These are phyloP conservation scores for Monomorium pharaonis DNA, from an alignment of 1,140 invertebrate species.

Conservation along the genomic window DNA sequence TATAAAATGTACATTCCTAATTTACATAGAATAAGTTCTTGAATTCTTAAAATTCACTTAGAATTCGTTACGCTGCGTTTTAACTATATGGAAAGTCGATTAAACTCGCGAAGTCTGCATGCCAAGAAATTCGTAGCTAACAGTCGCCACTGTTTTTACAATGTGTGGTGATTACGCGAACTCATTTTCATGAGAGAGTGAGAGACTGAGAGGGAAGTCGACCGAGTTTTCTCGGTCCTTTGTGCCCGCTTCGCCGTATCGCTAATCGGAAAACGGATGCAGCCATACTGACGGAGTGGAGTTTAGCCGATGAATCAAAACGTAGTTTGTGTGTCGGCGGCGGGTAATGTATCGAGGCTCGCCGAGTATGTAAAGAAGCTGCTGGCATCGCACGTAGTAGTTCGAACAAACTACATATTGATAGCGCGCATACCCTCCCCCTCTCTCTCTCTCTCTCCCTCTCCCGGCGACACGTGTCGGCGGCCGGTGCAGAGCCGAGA, in stretches of 20 bases:
- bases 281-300: neutral
- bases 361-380: conserved; percentile 48
- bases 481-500: conserved; percentile 17
- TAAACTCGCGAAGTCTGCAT: conserved; percentile 19
- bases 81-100: conserved; percentile 6
- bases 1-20: neutral
- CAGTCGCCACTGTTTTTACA: conserved; percentile 35
- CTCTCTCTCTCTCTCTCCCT: conserved; percentile 14
- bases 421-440: conserved; percentile 7
- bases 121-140: conserved; percentile 48
- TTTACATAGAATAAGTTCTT: neutral
- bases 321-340: conserved; percentile 12
- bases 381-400: conserved; percentile 26
- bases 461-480: conserved; percentile 35
- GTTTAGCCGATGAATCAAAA: conserved; percentile 55
- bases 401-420: conserved; percentile 49
- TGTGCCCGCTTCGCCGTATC: conserved; percentile 25
- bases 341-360: conserved; percentile 37
- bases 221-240: conserved; percentile 34
- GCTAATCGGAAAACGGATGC: conserved; percentile 52
- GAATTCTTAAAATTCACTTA: conserved; percentile 1
- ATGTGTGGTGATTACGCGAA: conserved; percentile 23
- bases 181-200: conserved; percentile 16
- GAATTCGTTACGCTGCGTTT: conserved; percentile 12
- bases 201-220: neutral